phyloP scores from a whole-genome alignment of 2,113 vertebrate species.

The Microcebus lehilahytsara region DNA sequence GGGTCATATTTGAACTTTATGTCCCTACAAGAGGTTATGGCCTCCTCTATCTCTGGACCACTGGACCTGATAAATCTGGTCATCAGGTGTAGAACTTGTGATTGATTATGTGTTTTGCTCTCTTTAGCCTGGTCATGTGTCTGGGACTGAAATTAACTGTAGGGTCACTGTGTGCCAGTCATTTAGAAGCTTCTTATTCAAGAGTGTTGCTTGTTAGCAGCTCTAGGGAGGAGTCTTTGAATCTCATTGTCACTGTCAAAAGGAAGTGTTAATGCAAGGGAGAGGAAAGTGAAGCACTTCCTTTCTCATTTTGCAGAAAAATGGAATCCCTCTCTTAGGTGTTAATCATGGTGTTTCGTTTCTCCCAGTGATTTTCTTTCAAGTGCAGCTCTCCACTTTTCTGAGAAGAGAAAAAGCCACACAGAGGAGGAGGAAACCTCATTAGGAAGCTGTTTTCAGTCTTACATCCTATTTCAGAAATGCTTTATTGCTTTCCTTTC shows the following conservation, averaged over 20 bases:
- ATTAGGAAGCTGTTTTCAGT: background rate
- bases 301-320: constrained; percentile 26
- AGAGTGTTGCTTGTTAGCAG: constrained; percentile 52
- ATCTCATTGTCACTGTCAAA: background rate
- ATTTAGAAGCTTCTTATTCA: background rate
- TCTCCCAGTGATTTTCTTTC: constrained; percentile 49
- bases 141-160: background rate
- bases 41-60: background rate
- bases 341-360: background rate
- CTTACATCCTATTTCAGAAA: background rate
- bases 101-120: background rate
- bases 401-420: constrained; percentile 27
- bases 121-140: background rate
- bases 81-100: background rate
- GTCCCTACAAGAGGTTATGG: background rate
- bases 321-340: constrained; percentile 55
- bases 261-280: background rate
- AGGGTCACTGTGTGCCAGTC: background rate
- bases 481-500: background rate
- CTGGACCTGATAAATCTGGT: background rate
- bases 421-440: background rate
- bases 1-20: background rate
- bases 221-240: constrained; percentile 27
- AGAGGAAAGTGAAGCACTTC: background rate
- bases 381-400: constrained; percentile 16